Conservation (phyloP, 2,888 invertebrate species). For the Plebejus melissa region DNA sequence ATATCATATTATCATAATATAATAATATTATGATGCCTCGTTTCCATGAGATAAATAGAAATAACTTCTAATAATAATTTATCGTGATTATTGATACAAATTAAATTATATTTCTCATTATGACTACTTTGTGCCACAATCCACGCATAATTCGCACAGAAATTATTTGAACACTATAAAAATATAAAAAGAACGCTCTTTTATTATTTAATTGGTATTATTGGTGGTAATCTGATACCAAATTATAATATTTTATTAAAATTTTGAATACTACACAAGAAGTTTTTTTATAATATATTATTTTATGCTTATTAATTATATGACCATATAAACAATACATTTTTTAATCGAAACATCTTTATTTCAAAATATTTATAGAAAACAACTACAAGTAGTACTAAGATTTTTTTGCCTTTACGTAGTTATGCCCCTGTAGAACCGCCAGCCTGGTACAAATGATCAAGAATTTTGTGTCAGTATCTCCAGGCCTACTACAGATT, state of each 20-base stretch:
- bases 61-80: not conserved
- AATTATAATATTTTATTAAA: conserved; percentile 8
- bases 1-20: no score
- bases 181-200: not conserved
- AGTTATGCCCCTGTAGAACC: no score
- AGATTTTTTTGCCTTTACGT: no score
- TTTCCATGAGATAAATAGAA: not conserved
- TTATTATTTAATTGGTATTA: conserved; percentile 5
- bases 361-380: not conserved
- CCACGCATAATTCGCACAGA: not conserved
- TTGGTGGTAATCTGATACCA: not conserved
- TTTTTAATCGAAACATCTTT: not conserved
- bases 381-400: not conserved
- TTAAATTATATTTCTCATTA: not conserved
- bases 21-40: no score
- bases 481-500: no score
- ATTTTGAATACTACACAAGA: not conserved
- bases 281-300: not conserved
- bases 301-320: conserved; percentile 1
- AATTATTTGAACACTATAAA: not conserved
- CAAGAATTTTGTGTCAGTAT: no score
- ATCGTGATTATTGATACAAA: not conserved
- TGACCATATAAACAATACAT: conserved; percentile 2
- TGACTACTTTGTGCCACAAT: not conserved
- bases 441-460: no score